Percentiles rank a stretch among this genome's conserved stretches.
Evolutionary conservation across 1,140 invertebrate genomes (phyloP).

Genomic region (Zaprionus africanus): DNA sequence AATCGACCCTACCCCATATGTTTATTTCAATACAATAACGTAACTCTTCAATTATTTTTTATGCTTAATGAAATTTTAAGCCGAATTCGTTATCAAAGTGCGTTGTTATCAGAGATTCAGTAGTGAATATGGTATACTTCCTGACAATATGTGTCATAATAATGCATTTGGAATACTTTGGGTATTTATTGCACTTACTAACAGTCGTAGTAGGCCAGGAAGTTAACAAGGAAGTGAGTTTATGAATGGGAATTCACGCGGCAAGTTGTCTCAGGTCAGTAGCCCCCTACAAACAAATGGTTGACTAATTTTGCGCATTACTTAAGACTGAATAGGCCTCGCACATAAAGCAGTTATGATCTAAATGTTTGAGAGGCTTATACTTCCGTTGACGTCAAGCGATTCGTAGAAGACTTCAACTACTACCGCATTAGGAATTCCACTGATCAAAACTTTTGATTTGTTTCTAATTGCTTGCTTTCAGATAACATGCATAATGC

Average conservation of each 20-base stretch:
- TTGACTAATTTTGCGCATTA: conserved; percentile 11
- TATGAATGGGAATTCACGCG: conserved; percentile 65
- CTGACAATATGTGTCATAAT: conserved; percentile 61
- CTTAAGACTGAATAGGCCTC: too few relatives aligned
- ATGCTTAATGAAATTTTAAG: conserved; percentile 55
- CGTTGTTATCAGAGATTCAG: conserved; percentile 41
- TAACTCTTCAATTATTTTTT: conserved; percentile 52
- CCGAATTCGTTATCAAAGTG: conserved; percentile 32
- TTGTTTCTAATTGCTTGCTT: conserved; percentile 2
- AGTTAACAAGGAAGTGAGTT: conserved; percentile 59
- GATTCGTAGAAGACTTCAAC: background rate
- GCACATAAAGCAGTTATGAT: background rate
- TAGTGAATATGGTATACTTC: conserved; percentile 12
- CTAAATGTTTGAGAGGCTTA: conserved; percentile 30
- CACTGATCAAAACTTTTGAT: background rate
- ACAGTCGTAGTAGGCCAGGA: conserved; percentile 42
- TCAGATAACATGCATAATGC: background rate
- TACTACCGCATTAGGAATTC: background rate
- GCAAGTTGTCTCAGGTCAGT: conserved; percentile 57
- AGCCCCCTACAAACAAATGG: background rate
- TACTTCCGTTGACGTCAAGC: conserved; percentile 43
- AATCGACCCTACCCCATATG: conserved; percentile 5
- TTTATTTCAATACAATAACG: conserved; percentile 63
- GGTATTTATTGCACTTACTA: conserved; percentile 65
- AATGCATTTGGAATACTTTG: conserved; percentile 30